Conservation (phyloP, 2,797 vertebrate species). For the Darevskia mixta region DNA sequence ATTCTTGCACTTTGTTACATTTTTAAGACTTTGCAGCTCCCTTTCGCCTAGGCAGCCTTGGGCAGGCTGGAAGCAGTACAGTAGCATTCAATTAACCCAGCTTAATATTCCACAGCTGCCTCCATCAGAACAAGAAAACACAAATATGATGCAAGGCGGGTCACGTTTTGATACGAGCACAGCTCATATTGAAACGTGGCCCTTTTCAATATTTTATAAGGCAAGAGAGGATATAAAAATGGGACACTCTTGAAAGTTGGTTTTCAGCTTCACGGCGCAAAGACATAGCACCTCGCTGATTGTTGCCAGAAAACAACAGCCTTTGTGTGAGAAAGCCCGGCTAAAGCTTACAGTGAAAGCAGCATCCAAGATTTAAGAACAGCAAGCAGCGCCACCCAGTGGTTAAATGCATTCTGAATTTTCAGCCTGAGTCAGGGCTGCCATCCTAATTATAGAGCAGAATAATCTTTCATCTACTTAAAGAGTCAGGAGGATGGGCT, state of each 20-base stretch:
- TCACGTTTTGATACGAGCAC: not conserved
- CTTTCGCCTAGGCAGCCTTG: constrained; percentile 39
- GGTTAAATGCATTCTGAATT: constrained; percentile 46
- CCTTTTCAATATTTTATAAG: constrained; percentile 47
- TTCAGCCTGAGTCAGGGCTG: not conserved
- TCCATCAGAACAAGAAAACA: constrained; percentile 22
- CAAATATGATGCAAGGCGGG: not conserved
- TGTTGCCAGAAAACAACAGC: not conserved
- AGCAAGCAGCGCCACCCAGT: constrained; percentile 72
- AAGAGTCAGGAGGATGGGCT: not conserved
- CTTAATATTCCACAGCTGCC: constrained; percentile 57
- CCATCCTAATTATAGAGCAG: not conserved
- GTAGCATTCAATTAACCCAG: constrained; percentile 63
- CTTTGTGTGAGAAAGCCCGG: constrained; percentile 23
- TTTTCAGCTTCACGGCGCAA: constrained; percentile 14
- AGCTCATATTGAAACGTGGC: constrained; percentile 24
- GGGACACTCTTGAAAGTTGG: constrained; percentile 31
- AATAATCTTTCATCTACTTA: not conserved
- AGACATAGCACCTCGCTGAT: constrained; percentile 16
- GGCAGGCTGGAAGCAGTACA: constrained; percentile 49
- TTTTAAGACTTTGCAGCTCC: constrained; percentile 55
- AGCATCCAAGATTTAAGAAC: constrained; percentile 9
- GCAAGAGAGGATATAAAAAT: constrained; percentile 28
- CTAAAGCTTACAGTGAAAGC: constrained; percentile 16
- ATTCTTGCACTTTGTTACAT: constrained; percentile 51